Base-by-base conservation (phyloP, 2,113 vertebrate genomes). In the Ptychochromis oligacanthus region DNA sequence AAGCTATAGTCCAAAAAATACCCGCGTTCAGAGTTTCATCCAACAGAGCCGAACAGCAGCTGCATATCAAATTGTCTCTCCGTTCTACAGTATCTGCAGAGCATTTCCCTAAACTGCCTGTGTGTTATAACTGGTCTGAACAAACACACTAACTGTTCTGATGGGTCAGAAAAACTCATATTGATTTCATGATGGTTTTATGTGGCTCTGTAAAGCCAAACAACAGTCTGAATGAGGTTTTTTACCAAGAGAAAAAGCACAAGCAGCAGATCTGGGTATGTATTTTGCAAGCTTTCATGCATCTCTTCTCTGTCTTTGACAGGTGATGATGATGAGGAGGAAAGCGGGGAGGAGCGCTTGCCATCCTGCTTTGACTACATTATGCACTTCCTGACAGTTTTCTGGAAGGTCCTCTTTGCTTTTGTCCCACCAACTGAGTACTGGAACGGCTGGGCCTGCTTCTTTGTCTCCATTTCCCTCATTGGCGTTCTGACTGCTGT, bases 311-410 rank as follows among this genome's bases (percentile, higher is more conserved):
- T 87, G 28, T 79, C 65, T 85, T 54, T 59, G 10, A 79, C 72
- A 97, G 96, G 96, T 87, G 95, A 97, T 4, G 96, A 97, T 17
- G 96, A 97, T 26, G 96, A 97, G 58, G 96, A 97, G 80, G 96
- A 96, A 81, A 96, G 95, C 10, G 96, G 96, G 1, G 96, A 97
- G 76, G 96, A 97, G 24, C 95, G 95, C 8, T 70, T 97, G 85
- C 96, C 96, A 0, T 97, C 96, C 75, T 97, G 96, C 94, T 97
- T 96, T 64, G 96, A 97, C 85, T 97, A 97, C 94, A 97, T 97
- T 79, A 97, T 97, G 96, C 96, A 97, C 93, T 97, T 97, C 93
- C 94, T 97, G 91, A 97, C 96, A 2, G 96, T 97, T 72, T 97
- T 97, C 95, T 97, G 96, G 96, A 97, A 97, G 89, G 96, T 97